A percentile compares a stretch with the other conserved stretches of the same genome.
These are phyloP conservation scores for Daktulosphaira vitifoliae DNA, from an alignment of 1,140 invertebrate genomes.

Conservation along the genomic window DNA sequence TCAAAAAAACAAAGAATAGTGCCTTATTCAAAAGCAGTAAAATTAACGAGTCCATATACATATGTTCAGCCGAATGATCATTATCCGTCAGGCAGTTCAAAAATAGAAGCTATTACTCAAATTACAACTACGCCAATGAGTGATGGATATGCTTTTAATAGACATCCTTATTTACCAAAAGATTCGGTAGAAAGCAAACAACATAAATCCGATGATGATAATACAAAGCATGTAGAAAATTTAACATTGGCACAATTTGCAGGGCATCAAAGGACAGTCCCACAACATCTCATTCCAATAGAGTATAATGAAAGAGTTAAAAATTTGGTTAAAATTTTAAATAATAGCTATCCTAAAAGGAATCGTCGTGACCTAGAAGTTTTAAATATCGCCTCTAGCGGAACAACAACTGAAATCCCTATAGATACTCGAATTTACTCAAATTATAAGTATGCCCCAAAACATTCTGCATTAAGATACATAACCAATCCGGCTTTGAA, in stretches of 20 bases:
- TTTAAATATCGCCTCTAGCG: slow-evolving; percentile 32
- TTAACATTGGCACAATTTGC: slow-evolving; percentile 38
- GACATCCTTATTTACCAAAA: slow-evolving; percentile 26
- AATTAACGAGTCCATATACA: slow-evolving; percentile 14
- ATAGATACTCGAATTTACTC: slow-evolving; percentile 46
- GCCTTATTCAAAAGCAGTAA: slow-evolving; percentile 5
- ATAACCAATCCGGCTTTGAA: slow-evolving; percentile 48
- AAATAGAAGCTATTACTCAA: background rate
- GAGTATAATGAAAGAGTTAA: slow-evolving; percentile 35
- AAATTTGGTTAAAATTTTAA: slow-evolving; percentile 36
- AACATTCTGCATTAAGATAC: slow-evolving; percentile 52
- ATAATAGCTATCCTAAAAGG: slow-evolving; percentile 11
- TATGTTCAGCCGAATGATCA: slow-evolving; percentile 23
- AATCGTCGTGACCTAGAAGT: slow-evolving; percentile 18
- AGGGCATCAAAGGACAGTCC: slow-evolving; percentile 11
- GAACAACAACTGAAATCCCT: slow-evolving; percentile 34
- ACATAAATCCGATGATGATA: slow-evolving; percentile 10
- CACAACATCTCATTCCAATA: slow-evolving; percentile 17
- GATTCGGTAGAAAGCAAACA: slow-evolving; percentile 6
- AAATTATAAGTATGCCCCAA: slow-evolving; percentile 42
- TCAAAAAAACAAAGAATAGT: background rate
- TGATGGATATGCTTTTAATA: slow-evolving; percentile 7
- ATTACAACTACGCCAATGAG: background rate
- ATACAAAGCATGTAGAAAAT: slow-evolving; percentile 36
- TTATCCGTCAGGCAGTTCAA: slow-evolving; percentile 8